Base-by-base conservation (phyloP, 2,797 vertebrate species). In the Esox lucius region DNA sequence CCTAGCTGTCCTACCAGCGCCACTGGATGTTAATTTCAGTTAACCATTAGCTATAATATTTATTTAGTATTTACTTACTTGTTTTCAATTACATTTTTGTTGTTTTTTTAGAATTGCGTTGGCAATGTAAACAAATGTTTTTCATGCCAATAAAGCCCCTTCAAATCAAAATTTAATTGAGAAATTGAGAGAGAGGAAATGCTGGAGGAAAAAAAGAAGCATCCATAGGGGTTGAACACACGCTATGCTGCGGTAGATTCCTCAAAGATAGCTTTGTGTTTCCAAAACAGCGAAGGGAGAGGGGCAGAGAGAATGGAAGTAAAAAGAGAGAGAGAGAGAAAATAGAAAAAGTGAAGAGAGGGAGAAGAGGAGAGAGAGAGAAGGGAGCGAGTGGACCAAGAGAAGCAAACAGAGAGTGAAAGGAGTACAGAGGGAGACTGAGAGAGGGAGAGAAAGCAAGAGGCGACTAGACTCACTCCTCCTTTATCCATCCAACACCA, bases 191-290 rank as follows among this genome's bases (percentile, higher is more conserved):
- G 42, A 64, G 70, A 73, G 16, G 59, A 59, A 75, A 51, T 33
- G 42, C 56, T n/a, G n/a, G 61, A 51, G 68, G 31, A 62, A 65
- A 61, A 24, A 49, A 46, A 92, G 93, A 94, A 93, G 93, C 92
- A 89, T 90, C 90, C 89, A 88, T 8, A 86, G 88, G 88, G 91
- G 93, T 92, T 89, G 72, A 91, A 87, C 91, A 81, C 90, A 90
- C 22, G 66, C 33, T 42, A 68, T 22, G 35, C 5, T 68, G 74
- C 81, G 87, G 91, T 90, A 93, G 93, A 94, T 93, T 92, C 93
- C 93, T 92, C 89, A 90, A 86, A 94, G 93, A 91, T 87, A 92
- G 87, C 90, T 91, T 88, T 87, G 90, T 4, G 26, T 87, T 87
- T 85, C 84, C 90, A 91, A 91, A 82, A 92, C 68, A 81, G 83